phyloP scores from a whole-genome alignment of 2,113 vertebrate genomes.

The Ptyas mucosa region DNA sequence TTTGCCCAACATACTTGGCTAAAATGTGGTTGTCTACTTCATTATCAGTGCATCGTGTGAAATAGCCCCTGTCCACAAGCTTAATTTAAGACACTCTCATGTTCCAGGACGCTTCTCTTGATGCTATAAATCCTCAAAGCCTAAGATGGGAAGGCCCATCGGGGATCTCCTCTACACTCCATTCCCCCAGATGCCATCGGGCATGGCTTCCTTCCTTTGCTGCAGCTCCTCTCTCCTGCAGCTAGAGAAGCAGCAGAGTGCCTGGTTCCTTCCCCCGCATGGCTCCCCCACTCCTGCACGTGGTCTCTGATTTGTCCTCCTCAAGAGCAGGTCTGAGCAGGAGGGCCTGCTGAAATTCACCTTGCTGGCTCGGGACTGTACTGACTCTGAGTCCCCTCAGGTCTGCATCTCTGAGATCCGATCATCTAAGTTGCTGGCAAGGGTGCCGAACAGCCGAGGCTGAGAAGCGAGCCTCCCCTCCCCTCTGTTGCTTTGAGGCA shows the following conservation, averaged over 20 bases:
- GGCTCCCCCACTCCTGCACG: neutral
- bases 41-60: neutral
- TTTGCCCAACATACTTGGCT: neutral
- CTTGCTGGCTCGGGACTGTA: neutral
- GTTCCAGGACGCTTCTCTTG: neutral
- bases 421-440: neutral
- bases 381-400: neutral
- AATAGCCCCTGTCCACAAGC: neutral
- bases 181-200: neutral
- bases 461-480: too few relatives aligned
- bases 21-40: neutral
- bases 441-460: too few relatives aligned
- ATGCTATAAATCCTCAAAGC: neutral
- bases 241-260: neutral
- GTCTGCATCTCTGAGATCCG: neutral
- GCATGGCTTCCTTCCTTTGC: neutral
- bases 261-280: neutral
- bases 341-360: neutral
- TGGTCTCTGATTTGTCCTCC: neutral
- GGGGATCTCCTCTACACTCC: neutral
- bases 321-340: neutral
- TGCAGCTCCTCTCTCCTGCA: neutral
- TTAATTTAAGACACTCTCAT: neutral
- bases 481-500: neutral
- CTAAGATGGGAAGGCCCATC: neutral